These are phyloP conservation scores for Drosophila infuscata DNA, from an alignment of 2,888 invertebrate species.

Conservation along the genomic window DNA sequence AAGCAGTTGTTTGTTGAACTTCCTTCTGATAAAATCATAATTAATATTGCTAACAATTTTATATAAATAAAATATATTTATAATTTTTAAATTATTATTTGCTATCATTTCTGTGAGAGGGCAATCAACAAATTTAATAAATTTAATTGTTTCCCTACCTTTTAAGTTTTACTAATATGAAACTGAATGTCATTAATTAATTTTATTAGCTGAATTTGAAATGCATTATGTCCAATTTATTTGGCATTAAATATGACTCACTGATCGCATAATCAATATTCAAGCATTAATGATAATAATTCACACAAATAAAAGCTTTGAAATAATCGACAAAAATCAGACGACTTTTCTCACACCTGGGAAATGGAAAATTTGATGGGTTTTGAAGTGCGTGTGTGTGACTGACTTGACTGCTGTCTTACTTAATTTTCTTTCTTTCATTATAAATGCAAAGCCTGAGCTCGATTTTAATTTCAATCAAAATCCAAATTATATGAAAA, in stretches of 20 bases:
- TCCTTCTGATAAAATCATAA: too few species aligned
- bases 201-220: not conserved
- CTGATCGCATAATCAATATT: not conserved
- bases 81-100: too few species aligned
- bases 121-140: too few species aligned
- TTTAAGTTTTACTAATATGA: not conserved
- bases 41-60: too few species aligned
- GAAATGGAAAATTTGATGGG: slow-evolving; percentile 43
- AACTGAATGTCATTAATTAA: not conserved
- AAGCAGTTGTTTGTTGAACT: too few species aligned
- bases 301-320: slow-evolving; percentile 56
- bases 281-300: slow-evolving; percentile 58
- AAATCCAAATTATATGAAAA: slow-evolving; percentile 78
- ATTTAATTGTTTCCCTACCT: not conserved
- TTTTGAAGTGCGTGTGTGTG: slow-evolving; percentile 11
- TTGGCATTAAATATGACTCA: not conserved
- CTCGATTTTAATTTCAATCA: slow-evolving; percentile 74
- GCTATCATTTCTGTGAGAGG: too few species aligned
- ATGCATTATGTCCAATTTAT: not conserved
- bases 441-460: slow-evolving; percentile 69
- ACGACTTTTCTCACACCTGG: slow-evolving; percentile 13
- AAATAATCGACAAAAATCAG: slow-evolving; percentile 52
- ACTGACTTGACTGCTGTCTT: slow-evolving; percentile 4
- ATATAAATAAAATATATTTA: too few species aligned
- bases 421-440: slow-evolving; percentile 27